Percentiles rank a stretch among this genome's conserved stretches.
Evolutionary conservation across 2,888 invertebrate genomes (phyloP).

Genomic region (Uloborus plumipes): DNA sequence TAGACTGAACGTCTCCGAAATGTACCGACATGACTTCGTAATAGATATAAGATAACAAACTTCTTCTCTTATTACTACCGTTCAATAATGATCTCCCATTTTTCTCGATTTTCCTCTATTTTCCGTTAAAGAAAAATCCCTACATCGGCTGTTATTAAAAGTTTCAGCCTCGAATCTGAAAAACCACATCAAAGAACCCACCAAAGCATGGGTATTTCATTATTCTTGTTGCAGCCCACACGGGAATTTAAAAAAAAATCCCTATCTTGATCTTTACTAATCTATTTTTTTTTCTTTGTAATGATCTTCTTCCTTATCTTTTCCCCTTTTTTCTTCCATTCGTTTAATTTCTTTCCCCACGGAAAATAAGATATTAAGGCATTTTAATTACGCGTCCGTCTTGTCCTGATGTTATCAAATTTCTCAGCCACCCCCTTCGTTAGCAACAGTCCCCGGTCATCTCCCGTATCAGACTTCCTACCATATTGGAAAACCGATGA

Average conservation of each 20-base stretch:
- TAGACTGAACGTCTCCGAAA: too few species aligned
- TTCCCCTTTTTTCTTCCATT: constrained; percentile 26
- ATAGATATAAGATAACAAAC: too few species aligned
- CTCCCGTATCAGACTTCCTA: constrained; percentile 23
- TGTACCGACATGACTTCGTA: too few species aligned
- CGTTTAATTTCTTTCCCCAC: neutral
- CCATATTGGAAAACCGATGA: constrained; percentile 49
- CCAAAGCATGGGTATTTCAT: too few species aligned
- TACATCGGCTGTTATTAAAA: too few species aligned
- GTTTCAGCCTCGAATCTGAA: too few species aligned
- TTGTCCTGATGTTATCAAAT: constrained; percentile 46
- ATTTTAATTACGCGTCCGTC: constrained; percentile 48
- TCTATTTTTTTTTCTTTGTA: constrained; percentile 14
- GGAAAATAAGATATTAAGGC: constrained; percentile 53
- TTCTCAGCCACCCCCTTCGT: constrained; percentile 20
- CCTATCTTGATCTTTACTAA: constrained; percentile 10
- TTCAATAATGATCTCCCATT: too few species aligned
- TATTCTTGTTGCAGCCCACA: too few species aligned
- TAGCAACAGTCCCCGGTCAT: neutral
- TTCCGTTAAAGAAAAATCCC: too few species aligned
- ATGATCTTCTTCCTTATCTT: constrained; percentile 48
- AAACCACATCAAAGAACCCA: too few species aligned
- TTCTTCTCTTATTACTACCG: too few species aligned
- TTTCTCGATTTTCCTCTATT: too few species aligned
- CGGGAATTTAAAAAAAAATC: neutral